A percentile compares a stretch with the other conserved stretches of the same genome.
phyloP scores from a whole-genome alignment of 2,113 vertebrate species.

The Aspiorhynchus laticeps region DNA sequence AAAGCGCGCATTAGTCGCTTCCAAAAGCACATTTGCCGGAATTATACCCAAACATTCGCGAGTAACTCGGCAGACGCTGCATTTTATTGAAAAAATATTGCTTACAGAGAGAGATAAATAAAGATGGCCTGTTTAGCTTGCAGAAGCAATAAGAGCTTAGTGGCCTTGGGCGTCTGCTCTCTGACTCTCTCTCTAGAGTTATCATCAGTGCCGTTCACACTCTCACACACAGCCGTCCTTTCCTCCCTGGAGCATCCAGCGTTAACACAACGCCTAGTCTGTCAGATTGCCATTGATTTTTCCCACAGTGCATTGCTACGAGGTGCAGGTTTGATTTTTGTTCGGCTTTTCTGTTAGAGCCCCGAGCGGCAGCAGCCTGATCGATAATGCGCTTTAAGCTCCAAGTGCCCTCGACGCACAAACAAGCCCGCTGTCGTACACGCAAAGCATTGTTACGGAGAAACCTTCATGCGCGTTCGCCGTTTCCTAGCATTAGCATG shows the following conservation, averaged over 20 bases:
- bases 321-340: conserved; percentile 54
- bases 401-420: conserved; percentile 37
- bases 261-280: conserved; percentile 54
- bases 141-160: conserved; percentile 28
- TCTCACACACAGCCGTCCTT: background rate
- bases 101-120: conserved; percentile 40
- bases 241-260: conserved; percentile 41
- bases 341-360: conserved; percentile 54
- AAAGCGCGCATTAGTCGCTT: background rate
- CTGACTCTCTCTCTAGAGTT: conserved; percentile 2
- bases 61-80: background rate
- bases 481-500: background rate
- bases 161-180: conserved; percentile 32
- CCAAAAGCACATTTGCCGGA: conserved; percentile 23
- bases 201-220: too few relatives aligned
- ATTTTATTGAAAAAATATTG: conserved; percentile 40
- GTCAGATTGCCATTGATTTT: conserved; percentile 58
- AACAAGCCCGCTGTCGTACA: conserved; percentile 34
- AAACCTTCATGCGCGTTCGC: background rate
- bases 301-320: conserved; percentile 51
- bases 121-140: conserved; percentile 23
- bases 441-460: background rate
- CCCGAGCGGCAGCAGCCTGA: conserved; percentile 7
- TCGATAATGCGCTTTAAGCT: conserved; percentile 50
- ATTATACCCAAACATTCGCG: background rate